Base-by-base conservation (phyloP, 2,113 vertebrate genomes). In the Semnornis frantzii region DNA sequence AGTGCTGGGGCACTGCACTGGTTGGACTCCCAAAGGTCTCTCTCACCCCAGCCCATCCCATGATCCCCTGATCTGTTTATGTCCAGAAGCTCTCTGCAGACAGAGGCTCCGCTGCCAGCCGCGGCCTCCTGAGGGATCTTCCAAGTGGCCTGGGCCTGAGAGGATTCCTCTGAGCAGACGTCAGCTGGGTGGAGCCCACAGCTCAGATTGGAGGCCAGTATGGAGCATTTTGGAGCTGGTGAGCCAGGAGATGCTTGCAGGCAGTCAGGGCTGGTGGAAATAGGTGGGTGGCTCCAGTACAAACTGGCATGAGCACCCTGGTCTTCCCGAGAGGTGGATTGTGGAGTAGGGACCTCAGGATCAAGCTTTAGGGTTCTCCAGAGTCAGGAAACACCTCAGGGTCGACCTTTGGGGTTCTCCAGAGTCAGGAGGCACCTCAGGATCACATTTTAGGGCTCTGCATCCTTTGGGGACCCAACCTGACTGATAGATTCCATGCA, bases 241-340 rank as follows among this genome's bases (percentile, higher is more conserved):
- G 2, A 25, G 75, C 6, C 9, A 10, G 48, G 57, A 75, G 37
- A 33, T 57, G 48, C 2, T 25, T 18, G 60, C 87, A 16, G 71
- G 14, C 59, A 20, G 66, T 1, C 72, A 6, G 44, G 71, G 76
- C 77, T 30, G 77, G 25, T 10, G 77, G 65, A 54, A 50, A 28
- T 65, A 33, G 60, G 24, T 21, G 31, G 20, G 1, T 15, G 68
- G 42, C 54, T 57, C 46, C 4, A 25, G 59, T 3, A n/a, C 18
- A 57, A 27, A 52, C 7, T 48, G 44, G 46, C 30, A 2, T 1
- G 0, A 13, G 76, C 48, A 12, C 33, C 82, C 57, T 42, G 7
- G 0, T 42, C 42, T 34, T 42, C 55, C 89, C 0, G 17, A 24
- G 39, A 8, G 7, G 14, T 2, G n/a, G 4, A 0, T 6, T 12